These are phyloP conservation scores for Daboia siamensis DNA, from an alignment of 2,113 vertebrate species.

Conservation along the genomic window DNA sequence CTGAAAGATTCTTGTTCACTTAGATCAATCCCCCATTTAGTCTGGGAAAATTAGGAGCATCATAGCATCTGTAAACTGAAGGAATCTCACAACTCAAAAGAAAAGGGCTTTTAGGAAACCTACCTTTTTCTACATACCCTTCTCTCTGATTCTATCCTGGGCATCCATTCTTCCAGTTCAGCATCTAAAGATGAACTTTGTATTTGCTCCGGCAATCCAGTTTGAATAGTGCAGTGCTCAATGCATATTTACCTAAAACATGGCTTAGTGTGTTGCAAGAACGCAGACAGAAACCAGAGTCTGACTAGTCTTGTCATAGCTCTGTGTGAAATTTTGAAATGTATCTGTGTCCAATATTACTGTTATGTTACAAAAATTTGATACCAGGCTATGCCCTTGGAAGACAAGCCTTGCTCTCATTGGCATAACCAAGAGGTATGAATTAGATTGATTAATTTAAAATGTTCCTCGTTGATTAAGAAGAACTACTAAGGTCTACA, in stretches of 20 bases:
- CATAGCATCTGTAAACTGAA: neutral
- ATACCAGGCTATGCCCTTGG: neutral
- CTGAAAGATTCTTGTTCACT: neutral
- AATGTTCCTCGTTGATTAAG: neutral
- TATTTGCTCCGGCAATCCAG: neutral
- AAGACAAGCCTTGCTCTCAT: neutral
- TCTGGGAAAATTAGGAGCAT: neutral
- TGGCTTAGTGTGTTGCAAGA: neutral
- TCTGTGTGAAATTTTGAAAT: neutral
- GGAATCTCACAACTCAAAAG: neutral
- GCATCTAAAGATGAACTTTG: neutral
- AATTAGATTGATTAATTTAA: neutral
- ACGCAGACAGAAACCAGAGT: neutral
- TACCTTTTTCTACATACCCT: neutral
- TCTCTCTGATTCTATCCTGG: neutral
- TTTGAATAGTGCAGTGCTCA: neutral
- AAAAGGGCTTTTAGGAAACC: neutral
- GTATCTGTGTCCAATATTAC: neutral
- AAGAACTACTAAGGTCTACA: neutral
- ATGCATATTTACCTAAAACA: neutral
- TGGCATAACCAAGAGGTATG: neutral
- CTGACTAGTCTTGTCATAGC: neutral
- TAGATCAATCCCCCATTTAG: neutral
- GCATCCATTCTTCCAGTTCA: neutral
- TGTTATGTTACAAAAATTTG: neutral